Conservation (phyloP, 2,113 vertebrate species). For the Ornithorhynchus anatinus region DNA sequence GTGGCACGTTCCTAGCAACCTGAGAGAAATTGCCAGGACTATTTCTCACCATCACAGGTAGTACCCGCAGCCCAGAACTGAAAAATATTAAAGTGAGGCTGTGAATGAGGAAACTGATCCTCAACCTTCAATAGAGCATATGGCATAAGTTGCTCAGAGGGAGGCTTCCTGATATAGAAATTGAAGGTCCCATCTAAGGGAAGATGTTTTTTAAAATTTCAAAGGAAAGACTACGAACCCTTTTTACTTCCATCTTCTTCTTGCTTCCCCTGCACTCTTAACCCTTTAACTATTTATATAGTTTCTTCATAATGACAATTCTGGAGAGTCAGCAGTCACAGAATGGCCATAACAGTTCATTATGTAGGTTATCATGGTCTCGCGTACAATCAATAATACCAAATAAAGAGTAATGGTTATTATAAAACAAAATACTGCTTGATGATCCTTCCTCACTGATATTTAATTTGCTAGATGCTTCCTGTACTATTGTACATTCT, state of each 20-base stretch:
- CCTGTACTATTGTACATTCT: constrained; percentile 1
- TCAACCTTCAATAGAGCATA: neutral
- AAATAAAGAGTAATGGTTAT: constrained; percentile 32
- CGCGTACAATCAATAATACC: constrained; percentile 2
- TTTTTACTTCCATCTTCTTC: neutral
- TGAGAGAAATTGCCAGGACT: too few species aligned
- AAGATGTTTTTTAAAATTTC: too few species aligned
- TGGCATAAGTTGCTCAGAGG: neutral
- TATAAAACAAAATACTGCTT: neutral
- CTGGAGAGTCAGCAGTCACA: constrained; percentile 4
- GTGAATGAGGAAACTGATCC: too few species aligned
- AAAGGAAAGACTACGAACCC: too few species aligned
- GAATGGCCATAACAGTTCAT: constrained; percentile 19
- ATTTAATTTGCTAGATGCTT: constrained; percentile 14
- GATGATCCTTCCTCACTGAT: constrained; percentile 29
- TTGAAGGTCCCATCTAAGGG: neutral
- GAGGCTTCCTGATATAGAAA: neutral
- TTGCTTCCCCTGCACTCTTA: neutral
- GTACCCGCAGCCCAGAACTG: too few species aligned
- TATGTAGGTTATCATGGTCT: neutral
- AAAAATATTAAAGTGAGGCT: too few species aligned
- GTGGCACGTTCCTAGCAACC: too few species aligned
- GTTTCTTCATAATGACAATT: neutral
- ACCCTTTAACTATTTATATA: neutral
- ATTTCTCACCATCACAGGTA: too few species aligned